Percentiles rank a stretch among this genome's conserved stretches.
Conservation (phyloP, 2,113 vertebrate species). For the Noctilio leporinus region DNA sequence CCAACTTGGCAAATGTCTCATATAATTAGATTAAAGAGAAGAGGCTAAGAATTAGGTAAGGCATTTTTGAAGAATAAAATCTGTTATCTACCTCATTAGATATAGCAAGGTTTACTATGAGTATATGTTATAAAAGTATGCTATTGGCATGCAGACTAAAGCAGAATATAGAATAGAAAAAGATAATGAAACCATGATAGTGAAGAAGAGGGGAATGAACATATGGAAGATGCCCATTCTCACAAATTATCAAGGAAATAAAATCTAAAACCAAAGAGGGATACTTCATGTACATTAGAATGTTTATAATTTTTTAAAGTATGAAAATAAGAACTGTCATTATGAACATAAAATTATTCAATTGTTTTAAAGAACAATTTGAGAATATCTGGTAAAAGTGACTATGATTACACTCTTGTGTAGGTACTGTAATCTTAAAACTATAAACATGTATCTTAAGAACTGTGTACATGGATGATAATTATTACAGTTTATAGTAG, state of each 20-base stretch:
- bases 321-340: neutral
- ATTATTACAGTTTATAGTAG: neutral
- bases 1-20: neutral
- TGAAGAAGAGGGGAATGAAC: neutral
- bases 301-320: neutral
- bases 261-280: neutral
- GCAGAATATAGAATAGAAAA: neutral
- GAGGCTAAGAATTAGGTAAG: neutral
- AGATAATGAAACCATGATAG: neutral
- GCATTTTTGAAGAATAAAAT: neutral
- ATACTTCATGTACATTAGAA: neutral
- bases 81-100: neutral
- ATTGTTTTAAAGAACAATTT: neutral
- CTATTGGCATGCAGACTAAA: neutral
- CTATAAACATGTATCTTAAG: neutral
- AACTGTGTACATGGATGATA: neutral
- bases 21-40: neutral
- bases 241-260: neutral
- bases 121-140: neutral
- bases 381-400: neutral
- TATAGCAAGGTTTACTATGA: neutral
- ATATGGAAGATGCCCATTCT: neutral
- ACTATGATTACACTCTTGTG: neutral
- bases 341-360: neutral
- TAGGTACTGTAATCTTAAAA: neutral